phyloP scores from a whole-genome alignment of 2,797 vertebrate genomes.

The Chloroceryle amazona region DNA sequence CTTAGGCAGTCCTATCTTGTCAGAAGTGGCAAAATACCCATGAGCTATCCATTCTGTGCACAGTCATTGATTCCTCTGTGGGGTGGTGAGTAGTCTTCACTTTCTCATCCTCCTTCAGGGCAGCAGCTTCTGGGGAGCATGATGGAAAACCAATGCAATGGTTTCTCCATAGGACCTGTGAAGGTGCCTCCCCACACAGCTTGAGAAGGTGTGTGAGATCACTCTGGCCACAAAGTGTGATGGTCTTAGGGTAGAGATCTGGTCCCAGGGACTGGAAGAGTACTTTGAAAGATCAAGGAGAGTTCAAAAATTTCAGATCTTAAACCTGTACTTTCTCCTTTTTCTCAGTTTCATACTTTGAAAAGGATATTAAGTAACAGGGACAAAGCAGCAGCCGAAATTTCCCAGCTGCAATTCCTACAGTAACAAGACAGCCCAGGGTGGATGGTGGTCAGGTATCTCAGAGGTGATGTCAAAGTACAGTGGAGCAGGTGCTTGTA shows the following conservation, averaged over 20 bases:
- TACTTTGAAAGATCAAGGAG: background rate
- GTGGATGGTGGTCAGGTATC: background rate
- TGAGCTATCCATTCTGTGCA: background rate
- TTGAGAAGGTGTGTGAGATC: background rate
- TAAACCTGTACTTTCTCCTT: background rate
- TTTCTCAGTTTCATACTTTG: background rate
- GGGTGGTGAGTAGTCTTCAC: background rate
- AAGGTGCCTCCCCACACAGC: rapidly evolving
- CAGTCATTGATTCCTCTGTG: background rate
- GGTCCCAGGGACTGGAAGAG: background rate
- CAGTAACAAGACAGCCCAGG: background rate
- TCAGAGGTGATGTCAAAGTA: background rate
- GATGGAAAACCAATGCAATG: background rate
- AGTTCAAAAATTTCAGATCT: background rate
- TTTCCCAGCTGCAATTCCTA: background rate
- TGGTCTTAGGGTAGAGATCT: background rate
- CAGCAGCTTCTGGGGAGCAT: background rate
- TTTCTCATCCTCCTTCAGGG: background rate
- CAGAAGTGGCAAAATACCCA: background rate
- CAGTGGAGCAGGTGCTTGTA: background rate
- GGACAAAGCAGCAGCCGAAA: background rate
- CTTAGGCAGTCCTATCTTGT: background rate
- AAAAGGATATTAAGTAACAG: background rate
- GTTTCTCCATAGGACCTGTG: background rate
- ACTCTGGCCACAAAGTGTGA: background rate